phyloP scores from a whole-genome alignment of 2,888 invertebrate genomes.

The Rhingia campestris region DNA sequence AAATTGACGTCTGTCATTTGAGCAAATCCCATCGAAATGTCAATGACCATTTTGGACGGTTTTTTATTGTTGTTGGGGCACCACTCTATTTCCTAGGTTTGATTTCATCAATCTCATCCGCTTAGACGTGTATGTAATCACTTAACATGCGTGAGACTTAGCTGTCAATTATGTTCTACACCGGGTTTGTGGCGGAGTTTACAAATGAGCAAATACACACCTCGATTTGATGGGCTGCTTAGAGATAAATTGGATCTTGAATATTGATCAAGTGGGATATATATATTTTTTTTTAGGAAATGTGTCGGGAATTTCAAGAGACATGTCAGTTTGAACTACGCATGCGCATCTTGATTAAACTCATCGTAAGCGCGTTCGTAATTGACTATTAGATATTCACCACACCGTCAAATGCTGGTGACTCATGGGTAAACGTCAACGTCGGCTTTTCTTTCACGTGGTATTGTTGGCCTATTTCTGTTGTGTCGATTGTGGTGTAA shows the following conservation, averaged over 20 bases:
- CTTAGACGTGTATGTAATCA: conserved; percentile 14
- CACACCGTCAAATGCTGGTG: conserved; percentile 14
- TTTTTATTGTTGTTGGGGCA: conserved; percentile 12
- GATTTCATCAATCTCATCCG: background rate
- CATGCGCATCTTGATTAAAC: conserved; percentile 8
- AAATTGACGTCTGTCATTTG: conserved; percentile 28
- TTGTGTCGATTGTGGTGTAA: conserved; percentile 16
- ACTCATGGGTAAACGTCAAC: conserved; percentile 22
- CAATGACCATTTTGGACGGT: conserved; percentile 38
- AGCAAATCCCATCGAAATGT: conserved; percentile 41
- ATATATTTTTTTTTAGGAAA: conserved; percentile 39
- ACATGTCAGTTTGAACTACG: conserved; percentile 42
- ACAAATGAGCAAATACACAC: conserved; percentile 56
- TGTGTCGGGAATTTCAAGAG: conserved; percentile 51
- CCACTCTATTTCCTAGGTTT: background rate
- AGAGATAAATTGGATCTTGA: conserved; percentile 46
- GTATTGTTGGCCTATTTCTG: conserved; percentile 16
- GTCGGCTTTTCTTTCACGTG: conserved; percentile 2
- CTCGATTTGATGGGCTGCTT: conserved; percentile 27
- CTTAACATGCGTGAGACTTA: conserved; percentile 47
- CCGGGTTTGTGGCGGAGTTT: conserved; percentile 33
- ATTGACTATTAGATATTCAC: conserved; percentile 29
- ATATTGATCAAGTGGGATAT: conserved; percentile 37
- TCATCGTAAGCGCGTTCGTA: conserved; percentile 13
- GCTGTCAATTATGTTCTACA: conserved; percentile 56